Base-by-base conservation (phyloP, 1,140 invertebrate genomes). In the Calliopsis andreniformis region DNA sequence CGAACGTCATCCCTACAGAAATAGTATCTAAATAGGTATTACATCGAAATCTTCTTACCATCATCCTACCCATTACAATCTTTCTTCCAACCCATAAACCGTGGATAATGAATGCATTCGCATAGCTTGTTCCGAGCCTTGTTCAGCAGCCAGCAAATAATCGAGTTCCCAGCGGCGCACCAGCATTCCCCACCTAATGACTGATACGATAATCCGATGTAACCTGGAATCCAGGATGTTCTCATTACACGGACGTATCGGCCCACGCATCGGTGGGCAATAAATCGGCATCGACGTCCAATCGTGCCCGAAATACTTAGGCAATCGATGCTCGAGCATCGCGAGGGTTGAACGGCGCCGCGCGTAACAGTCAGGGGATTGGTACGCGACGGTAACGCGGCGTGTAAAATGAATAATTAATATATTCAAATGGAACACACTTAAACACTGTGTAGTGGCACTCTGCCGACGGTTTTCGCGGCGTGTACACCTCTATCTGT, bases 381-480 rank as follows among this genome's bases (percentile, higher is more conserved):
- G n/a, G 56, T 56, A 25, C 25, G 42, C 2, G 14, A 4, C 12
- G 23, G 20, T 42, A 59, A 20, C 61, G 55, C 25, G 45, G 12
- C 53, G 47, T 59, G 80, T 66, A 55, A 79, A 82, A 82, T 83
- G 80, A 83, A 83, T 83, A 83, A 77, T 83, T 83, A 79, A 83
- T 82, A 66, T 75, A 82, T 83, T 82, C 81, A 82, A 83, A 83
- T 79, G 75, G 56, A 51, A 73, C 70, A 70, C 71, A 62, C 43
- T 83, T 82, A 79, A 83, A 82, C 35, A 39, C 58, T 55, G 66
- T 70, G 82, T 51, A 73, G 18, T 69, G 47, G 32, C 64, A 43
- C 49, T 72, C 67, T 32, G 47, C 45, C 32, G 56, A 55, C 49
- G 23, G 35, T 42, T 58, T 42, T 16, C 39, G 32, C 14, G 30